Evolutionary conservation across 2,888 invertebrate species (phyloP).

Genomic region (Heliconius ismenius): DNA sequence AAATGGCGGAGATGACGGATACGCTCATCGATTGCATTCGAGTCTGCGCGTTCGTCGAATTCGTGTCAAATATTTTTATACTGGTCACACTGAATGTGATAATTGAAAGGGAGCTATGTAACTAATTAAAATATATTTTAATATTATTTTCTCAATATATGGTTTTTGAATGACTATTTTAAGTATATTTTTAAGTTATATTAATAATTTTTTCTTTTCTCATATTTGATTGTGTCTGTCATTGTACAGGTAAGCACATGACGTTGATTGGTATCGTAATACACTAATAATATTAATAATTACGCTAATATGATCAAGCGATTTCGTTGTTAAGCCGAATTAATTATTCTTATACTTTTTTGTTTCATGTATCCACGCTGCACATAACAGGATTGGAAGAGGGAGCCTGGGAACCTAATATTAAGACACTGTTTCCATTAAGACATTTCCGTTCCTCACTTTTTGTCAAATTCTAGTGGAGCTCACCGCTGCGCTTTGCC

Average conservation of each 20-base stretch:
- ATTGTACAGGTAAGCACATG: conserved; percentile 10
- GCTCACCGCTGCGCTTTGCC: neutral
- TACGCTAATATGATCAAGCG: neutral
- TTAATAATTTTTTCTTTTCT: neutral
- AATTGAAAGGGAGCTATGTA: neutral
- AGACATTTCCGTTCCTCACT: neutral
- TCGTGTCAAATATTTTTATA: conserved; percentile 40
- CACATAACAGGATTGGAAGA: neutral
- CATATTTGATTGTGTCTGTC: neutral
- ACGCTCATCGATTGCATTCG: conserved; percentile 79
- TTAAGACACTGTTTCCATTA: neutral
- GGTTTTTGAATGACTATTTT: neutral
- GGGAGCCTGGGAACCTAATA: neutral
- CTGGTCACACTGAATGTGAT: conserved; percentile 40
- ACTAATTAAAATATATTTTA: neutral
- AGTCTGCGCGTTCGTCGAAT: conserved; percentile 62
- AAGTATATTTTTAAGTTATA: neutral
- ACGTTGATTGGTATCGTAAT: neutral
- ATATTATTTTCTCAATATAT: neutral
- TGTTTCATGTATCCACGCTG: no score
- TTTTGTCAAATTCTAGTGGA: neutral
- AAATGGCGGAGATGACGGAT: conserved; percentile 83
- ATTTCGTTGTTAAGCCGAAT: neutral
- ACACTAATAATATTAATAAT: neutral
- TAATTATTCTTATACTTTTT: neutral